Conservation (phyloP, 2,797 vertebrate species). For the Cyprinodon diabolis region DNA sequence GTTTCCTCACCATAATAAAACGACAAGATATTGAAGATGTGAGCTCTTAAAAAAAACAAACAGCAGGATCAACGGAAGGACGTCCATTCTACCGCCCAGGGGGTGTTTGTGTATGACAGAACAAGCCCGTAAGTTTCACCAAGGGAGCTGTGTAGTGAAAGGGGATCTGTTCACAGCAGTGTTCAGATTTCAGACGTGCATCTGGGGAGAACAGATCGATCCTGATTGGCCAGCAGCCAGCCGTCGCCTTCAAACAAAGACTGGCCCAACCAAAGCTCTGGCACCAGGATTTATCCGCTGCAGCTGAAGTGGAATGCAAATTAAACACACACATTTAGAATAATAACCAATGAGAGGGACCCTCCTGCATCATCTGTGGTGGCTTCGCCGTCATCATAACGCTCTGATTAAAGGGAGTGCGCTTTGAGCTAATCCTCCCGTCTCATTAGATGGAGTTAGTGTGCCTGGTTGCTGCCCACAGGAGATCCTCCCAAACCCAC, state of each 20-base stretch:
- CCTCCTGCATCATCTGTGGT: constrained; percentile 36
- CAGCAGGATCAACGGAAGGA: constrained; percentile 40
- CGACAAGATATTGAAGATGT: constrained; percentile 16
- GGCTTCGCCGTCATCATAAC: constrained; percentile 37
- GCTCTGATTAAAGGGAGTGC: constrained; percentile 66
- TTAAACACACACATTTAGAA: constrained; percentile 46
- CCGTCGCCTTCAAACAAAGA: constrained; percentile 17
- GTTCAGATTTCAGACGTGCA: constrained; percentile 76
- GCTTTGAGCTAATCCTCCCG: constrained; percentile 47
- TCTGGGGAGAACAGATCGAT: constrained; percentile 75
- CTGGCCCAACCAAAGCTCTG: constrained; percentile 21
- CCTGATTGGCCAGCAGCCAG: constrained; percentile 65
- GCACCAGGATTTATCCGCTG: constrained; percentile 16
- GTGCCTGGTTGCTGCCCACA: constrained; percentile 51
- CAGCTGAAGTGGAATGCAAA: constrained; percentile 22
- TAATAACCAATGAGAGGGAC: constrained; percentile 30
- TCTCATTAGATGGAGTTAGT: constrained; percentile 58
- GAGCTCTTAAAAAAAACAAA: constrained; percentile 37
- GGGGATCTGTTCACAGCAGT: constrained; percentile 74
- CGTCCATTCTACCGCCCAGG: constrained; percentile 50
- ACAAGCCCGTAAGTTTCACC: constrained; percentile 65
- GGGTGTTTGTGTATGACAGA: constrained; percentile 60
- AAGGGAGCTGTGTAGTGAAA: constrained; percentile 67
- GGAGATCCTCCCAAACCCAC: constrained; percentile 65
- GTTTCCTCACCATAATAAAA: constrained; percentile 13